phyloP scores from a whole-genome alignment of 2,113 vertebrate species.

The Lathamus discolor region DNA sequence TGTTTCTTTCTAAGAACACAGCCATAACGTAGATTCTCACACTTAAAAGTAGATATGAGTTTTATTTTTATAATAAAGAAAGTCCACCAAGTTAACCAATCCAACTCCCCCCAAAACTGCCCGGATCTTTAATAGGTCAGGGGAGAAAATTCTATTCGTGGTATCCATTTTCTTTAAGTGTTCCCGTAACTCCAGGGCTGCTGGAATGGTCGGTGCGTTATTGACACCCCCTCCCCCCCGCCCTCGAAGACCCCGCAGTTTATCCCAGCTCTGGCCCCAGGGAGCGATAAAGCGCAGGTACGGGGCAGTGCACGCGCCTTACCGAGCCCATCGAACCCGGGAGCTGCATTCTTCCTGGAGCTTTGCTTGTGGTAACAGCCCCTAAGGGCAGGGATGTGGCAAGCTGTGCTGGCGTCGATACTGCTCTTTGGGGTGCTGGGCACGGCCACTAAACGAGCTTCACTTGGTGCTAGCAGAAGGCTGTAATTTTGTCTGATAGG shows the following conservation, averaged over 20 bases:
- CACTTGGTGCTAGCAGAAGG: not conserved
- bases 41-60: rapidly evolving
- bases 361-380: not conserved
- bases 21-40: not conserved
- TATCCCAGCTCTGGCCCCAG: not conserved
- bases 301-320: not conserved
- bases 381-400: not conserved
- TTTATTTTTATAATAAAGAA: not conserved
- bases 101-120: not conserved
- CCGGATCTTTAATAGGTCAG: not conserved
- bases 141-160: not conserved
- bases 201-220: rapidly evolving
- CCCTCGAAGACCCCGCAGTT: not conserved
- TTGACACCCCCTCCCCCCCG: not conserved
- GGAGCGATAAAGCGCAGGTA: not conserved
- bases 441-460: not conserved
- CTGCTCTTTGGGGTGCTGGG: not conserved
- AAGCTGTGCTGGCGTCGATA: not conserved
- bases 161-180: not conserved
- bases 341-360: not conserved
- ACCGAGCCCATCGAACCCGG: not conserved
- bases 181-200: not conserved
- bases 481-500: not conserved
- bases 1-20: not conserved
- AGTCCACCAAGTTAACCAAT: not conserved